Evolutionary conservation across 2,888 invertebrate genomes (phyloP), one percentile per base, ranked within the genome.

Genomic region (Tortrix viridana): DNA sequence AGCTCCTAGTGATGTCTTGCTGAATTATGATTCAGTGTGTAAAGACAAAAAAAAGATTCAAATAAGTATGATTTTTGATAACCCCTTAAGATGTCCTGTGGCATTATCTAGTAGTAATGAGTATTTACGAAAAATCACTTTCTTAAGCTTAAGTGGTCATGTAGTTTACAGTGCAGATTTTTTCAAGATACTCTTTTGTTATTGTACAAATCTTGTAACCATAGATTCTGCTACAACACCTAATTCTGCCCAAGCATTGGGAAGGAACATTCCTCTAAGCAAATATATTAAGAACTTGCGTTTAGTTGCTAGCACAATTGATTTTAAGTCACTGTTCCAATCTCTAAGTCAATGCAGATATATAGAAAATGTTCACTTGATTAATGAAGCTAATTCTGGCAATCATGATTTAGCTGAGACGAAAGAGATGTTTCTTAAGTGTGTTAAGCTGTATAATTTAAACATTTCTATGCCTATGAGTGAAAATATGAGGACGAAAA

Each of bases 11-110:
- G 53, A 46, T 22, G 18, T 48, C 1, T 22, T 63, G 19, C 58
- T 63, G 12, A 41, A 63, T 53, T 63, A 63, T 58, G 63, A 63
- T 46, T 46, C 46, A 22, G 53, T 63, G n/a, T 53, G 57, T 48
- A 63, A 53, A 38, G 18, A 43, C 6, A 57, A 53, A 47, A 19
- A 58, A 57, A 48, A 47, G 5, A 43, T 63, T n/a, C 20, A 48
- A 47, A 26, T 58, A 53, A 63, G 43, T 22, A 47, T 63, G 23
- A 47, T 53, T 9, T 63, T 63, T 58, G 53, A 63, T 16, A 22
- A 58, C 19, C 41, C 26, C 2, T 16, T 63, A 9, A 47, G 22
- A 22, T 58, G 32, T 41, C 63, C 52, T 26, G 58, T 63, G 19
- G 43, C 53, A 22, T 47, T 63, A 16, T 57, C 58, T 41, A 53